These are phyloP conservation scores for Ochotona curzoniae DNA, from an alignment of 2,113 vertebrate species.

Conservation along the genomic window DNA sequence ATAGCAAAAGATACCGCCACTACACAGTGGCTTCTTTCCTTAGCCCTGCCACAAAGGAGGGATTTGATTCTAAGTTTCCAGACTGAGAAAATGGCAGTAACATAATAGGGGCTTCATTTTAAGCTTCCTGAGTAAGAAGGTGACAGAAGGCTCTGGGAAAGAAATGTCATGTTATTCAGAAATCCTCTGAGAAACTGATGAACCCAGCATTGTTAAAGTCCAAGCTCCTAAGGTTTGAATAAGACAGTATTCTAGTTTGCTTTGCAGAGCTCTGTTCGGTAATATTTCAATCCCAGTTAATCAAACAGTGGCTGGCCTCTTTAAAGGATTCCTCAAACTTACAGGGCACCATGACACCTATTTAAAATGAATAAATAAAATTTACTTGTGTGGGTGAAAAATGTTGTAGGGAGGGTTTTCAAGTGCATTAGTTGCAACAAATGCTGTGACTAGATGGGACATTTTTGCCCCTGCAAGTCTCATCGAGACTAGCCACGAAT, in stretches of 20 bases:
- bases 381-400: too few species aligned
- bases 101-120: neutral
- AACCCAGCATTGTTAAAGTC: neutral
- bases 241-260: neutral
- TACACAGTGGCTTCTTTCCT: neutral
- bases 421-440: neutral
- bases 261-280: neutral
- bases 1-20: neutral
- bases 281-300: neutral
- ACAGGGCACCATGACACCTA: neutral
- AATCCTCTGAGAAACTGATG: neutral
- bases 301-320: neutral
- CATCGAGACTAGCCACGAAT: neutral
- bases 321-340: neutral
- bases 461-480: neutral
- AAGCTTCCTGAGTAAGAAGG: neutral
- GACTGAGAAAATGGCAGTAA: neutral
- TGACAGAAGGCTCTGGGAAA: neutral
- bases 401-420: neutral
- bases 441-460: neutral
- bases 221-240: neutral
- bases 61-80: neutral
- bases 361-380: slow-evolving; percentile 24
- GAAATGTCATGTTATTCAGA: neutral
- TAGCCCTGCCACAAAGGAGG: neutral